Evolutionary conservation across 1,140 invertebrate species (phyloP).

Genomic region (Nylanderia fulva): DNA sequence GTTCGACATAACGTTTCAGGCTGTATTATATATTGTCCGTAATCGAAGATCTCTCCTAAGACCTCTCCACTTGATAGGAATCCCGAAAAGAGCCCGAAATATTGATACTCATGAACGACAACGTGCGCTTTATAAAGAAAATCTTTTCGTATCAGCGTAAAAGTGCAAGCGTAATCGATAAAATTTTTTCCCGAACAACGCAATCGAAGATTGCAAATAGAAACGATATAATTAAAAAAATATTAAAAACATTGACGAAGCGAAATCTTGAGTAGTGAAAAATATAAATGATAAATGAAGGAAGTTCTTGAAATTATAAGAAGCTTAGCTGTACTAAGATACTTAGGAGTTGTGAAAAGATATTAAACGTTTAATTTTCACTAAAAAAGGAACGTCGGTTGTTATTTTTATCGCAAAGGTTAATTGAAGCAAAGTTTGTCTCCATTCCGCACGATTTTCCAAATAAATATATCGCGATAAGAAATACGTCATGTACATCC

Average conservation of each 20-base stretch:
- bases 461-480: background rate
- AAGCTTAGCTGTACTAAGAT: conserved; percentile 18
- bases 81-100: conserved; percentile 49
- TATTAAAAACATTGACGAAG: conserved; percentile 27
- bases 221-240: background rate
- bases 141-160: conserved; percentile 12
- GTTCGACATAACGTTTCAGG: conserved; percentile 72
- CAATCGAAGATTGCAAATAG: background rate
- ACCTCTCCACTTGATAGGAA: conserved; percentile 62
- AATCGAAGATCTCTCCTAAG: conserved; percentile 73
- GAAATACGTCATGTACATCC: background rate
- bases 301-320: conserved; percentile 30
- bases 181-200: background rate
- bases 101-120: conserved; percentile 53
- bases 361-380: conserved; percentile 36
- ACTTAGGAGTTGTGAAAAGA: conserved; percentile 20
- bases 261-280: conserved; percentile 10
- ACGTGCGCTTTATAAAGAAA: conserved; percentile 2
- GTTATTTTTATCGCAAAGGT: background rate
- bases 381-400: conserved; percentile 16
- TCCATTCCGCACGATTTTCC: background rate
- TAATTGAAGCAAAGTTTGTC: background rate
- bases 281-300: conserved; percentile 40
- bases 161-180: background rate
- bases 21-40: conserved; percentile 72